Evolutionary conservation across 1,140 invertebrate species (phyloP), one percentile per base, ranked within the genome.

Genomic region (Temnothorax longispinosus): DNA sequence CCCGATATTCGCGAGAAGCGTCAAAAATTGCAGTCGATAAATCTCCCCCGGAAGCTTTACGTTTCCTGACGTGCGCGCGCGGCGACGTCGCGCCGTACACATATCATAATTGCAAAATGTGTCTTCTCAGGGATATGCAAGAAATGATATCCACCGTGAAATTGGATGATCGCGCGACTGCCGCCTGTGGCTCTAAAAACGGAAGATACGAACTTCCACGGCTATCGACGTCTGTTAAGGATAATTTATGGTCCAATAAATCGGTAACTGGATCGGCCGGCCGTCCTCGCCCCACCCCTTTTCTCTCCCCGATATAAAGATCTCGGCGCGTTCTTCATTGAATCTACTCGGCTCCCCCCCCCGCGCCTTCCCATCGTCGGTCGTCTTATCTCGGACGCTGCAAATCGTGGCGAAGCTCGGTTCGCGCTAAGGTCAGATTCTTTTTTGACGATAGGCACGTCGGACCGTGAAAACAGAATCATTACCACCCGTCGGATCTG

Each of bases 241-340:
- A 77, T 90, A 90, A 90, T 90, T 91, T 90, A 91, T 86, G 78
- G 86, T 78, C 76, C 76, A 80, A 88, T 90, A 90, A 82, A 90
- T 90, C 82, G 81, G 76, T 64, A 85, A 74, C 72, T 72, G 50
- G 69, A 90, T 82, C 81, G 38, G 38, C 67, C 56, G 21, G 50
- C 64, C 62, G 21, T 75, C n/a, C 54, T 6, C 56, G 27, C 7
- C 11, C 50, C 44, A 35, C 38, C 56, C 64, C 56, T 74, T 27
- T 47, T 60, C 67, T 44, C 15, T 35, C 67, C 10, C 58, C 50
- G 58, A 21, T 78, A 85, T 85, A 85, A 78, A 85, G 82, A 85
- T 78, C 82, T 78, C 58, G 69, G 72, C 52, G 27, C 60, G 56
- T 72, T 84, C 80, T 75, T 84, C 69, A 84, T 84, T 84, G 80